Percentiles rank a stretch among this genome's conserved stretches.
phyloP scores from a whole-genome alignment of 1,140 invertebrate species.

The Dolichoris vasculosae region DNA sequence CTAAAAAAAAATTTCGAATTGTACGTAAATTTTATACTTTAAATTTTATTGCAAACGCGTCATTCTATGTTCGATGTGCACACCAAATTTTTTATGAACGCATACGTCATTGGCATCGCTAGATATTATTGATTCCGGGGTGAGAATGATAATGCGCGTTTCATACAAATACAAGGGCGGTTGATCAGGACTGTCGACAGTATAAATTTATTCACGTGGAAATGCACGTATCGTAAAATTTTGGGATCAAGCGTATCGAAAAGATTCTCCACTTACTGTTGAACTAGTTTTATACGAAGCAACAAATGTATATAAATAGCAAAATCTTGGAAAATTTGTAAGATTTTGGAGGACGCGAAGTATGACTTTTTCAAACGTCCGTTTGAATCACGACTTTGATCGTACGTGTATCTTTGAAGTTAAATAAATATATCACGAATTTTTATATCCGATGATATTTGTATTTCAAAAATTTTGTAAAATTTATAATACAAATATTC shows the following conservation, averaged over 20 bases:
- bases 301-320: neutral
- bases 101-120: neutral
- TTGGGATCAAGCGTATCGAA: neutral
- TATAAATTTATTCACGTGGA: neutral
- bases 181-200: neutral
- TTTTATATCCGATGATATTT: no score
- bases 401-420: no score
- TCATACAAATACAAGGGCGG: neutral
- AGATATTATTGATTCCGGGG: slow-evolving; percentile 13
- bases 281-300: no score
- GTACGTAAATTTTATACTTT: neutral
- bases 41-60: neutral
- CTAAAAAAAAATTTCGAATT: neutral
- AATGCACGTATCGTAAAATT: neutral
- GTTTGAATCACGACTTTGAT: no score
- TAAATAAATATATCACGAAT: no score
- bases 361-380: neutral
- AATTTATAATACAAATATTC: no score
- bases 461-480: no score
- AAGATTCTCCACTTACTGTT: neutral
- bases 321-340: neutral
- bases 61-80: neutral
- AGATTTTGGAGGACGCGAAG: neutral
- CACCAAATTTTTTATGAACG: neutral
- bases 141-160: slow-evolving; percentile 5